Base-by-base conservation (phyloP, 2,888 invertebrate species). In the Labia minor region DNA sequence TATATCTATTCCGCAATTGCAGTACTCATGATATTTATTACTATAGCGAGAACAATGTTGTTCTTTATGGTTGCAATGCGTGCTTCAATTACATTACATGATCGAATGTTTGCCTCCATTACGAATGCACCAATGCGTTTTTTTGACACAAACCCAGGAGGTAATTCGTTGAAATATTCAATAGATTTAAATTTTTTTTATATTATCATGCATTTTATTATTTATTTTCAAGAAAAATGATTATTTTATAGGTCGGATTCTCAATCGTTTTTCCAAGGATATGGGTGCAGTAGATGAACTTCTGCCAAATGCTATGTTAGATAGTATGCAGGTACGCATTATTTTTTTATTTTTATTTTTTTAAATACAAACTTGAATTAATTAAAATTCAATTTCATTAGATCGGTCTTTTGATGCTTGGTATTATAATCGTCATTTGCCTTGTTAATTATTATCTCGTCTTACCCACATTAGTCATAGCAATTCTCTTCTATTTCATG, bases 251-350 rank as follows among this genome's bases (percentile, higher is more conserved):
- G 90, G 90, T 0, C 80, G 89, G 63, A 88, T 95, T 72, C 80
- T 95, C 63, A 95, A 94, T 78, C 81, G 95, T 20, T 94, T 95
- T 78, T 89, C 93, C 0, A 94, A 94, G 77, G 95, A 95, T 73
- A 88, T 92, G 82, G 92, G 83, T 75, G 82, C 77, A 37, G 78
- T 81, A 74, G 76, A 78, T 71, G 78, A 78, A 26, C 70, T 74
- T 33, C 71, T 78, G 16, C 75, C 75, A 4, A 66, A 66, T 21
- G 71, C 73, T 3, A 68, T 73, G 64, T 72, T 73, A 62, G 69
- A 69, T 63, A 66, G 66, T 63, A 21, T 68, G 16, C 67, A 67
- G 66, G 69, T 67, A 65, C 65, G 19, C n/a, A n/a, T n/a, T n/a
- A n/a, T n/a, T n/a, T n/a, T 62, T 19, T 19, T 21, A 62, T 19